Base-by-base conservation (phyloP, 2,113 vertebrate species). In the Hucho hucho region DNA sequence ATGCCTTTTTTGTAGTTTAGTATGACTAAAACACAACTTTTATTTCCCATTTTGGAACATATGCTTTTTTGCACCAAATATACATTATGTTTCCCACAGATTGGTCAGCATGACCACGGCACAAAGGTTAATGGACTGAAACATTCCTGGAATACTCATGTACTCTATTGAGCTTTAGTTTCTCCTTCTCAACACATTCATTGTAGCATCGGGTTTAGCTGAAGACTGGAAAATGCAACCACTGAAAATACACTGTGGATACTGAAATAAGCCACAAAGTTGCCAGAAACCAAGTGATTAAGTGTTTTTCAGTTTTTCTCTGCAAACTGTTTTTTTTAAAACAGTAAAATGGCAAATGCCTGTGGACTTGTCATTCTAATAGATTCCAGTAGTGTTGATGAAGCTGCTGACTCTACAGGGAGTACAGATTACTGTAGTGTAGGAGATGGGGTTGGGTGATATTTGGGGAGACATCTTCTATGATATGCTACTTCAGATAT, bases 321-420 rank as follows among this genome's bases (percentile, higher is more conserved):
- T 32, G 32, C 6, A 61, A 20, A 22, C 14, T 2, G 58, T 90
- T 76, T 88, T 87, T 90, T 85, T 29, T 29, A 2, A 9, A 37
- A 43, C 37, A 82, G 87, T 84, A 85, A 86, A 85, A 86, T 91
- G 77, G 85, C 78, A 80, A 85, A 92, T 32, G 49, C 86, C 84
- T 91, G 90, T 93, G 91, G 89, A 86, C 87, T 16, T 94, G 92
- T 95, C 92, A 91, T 93, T 86, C 92, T 91, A 89, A 85, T 90
- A 81, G 77, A 85, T 94, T 94, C 89, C 87, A 91, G 77, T 83
- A 74, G 79, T 87, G 79, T 83, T 89, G 90, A 92, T 90, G 92
- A 88, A 87, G 86, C 87, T 53, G 5, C 49, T 18, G 86, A 80
- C 86, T 84, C 71, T 87, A 87, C 90, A 91, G 6, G 74, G 77